phyloP scores from a whole-genome alignment of 2,797 vertebrate species.

The Oreochromis mossambicus region DNA sequence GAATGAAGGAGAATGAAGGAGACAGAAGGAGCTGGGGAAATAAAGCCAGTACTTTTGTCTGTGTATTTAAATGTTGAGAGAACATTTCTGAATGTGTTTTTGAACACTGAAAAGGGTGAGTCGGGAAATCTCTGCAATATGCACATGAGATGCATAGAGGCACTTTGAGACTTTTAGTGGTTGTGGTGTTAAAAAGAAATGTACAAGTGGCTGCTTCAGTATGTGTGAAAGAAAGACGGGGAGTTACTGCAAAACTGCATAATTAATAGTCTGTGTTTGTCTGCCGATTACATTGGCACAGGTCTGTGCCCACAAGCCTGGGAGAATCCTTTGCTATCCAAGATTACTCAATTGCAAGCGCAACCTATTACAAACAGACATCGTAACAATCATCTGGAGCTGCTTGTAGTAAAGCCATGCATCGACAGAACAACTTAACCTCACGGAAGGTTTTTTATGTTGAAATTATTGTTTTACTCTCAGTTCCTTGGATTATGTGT shows the following conservation, averaged over 20 bases:
- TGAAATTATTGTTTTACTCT: slow-evolving; percentile 21
- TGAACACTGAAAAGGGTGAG: slow-evolving; percentile 31
- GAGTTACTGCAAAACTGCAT: slow-evolving; percentile 37
- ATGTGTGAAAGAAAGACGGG: background rate
- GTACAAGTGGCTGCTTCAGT: slow-evolving; percentile 24
- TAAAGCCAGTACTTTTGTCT: slow-evolving; percentile 53
- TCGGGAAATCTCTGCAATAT: slow-evolving; percentile 10
- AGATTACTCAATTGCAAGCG: slow-evolving; percentile 49
- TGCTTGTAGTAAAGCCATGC: background rate
- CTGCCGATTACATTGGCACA: slow-evolving; percentile 41
- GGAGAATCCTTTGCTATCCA: slow-evolving; percentile 39
- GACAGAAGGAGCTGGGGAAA: background rate
- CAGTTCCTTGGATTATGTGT: slow-evolving; percentile 37
- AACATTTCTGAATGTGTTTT: slow-evolving; percentile 23
- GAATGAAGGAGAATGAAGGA: slow-evolving; percentile 27
- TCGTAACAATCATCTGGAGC: background rate
- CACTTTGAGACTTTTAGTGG: background rate
- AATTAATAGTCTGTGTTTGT: slow-evolving; percentile 48
- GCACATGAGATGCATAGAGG: background rate
- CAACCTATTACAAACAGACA: slow-evolving; percentile 27
- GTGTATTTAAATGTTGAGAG: slow-evolving; percentile 18
- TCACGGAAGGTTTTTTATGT: background rate
- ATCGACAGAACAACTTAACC: background rate
- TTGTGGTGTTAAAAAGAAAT: slow-evolving; percentile 30
- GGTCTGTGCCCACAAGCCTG: slow-evolving; percentile 29